Base-by-base conservation (phyloP, 2,888 invertebrate species). In the Cerceris rybyensis region DNA sequence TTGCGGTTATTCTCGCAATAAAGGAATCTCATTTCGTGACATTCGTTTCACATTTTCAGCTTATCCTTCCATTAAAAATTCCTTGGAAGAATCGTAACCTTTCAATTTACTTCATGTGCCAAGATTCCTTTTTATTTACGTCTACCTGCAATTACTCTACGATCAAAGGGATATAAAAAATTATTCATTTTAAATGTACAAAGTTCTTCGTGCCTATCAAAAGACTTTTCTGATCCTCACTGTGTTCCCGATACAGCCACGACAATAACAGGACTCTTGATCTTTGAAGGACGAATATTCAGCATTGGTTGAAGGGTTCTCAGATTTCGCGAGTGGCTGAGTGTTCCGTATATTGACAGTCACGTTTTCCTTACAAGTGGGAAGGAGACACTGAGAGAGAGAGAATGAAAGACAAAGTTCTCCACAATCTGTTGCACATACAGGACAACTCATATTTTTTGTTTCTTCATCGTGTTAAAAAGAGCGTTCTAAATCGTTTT, bases 321-420 rank as follows among this genome's bases (percentile, higher is more conserved):
- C 70, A 59, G 77, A 75, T 78, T 70, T 67, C 75, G 75, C 77
- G 41, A 78, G 63, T 67, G 70, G 63, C 59, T 58, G 70, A 67
- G 59, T 64, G 63, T 75, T 75, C 59, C 63, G 66, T 59, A 17
- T 78, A 75, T 75, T 64, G 78, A 76, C 71, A 78, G 76, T 76
- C 66, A 64, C 67, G 71, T 76, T 78, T 76, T 55, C 57, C 16
- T 13, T 13, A 17, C 63, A 46, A n/a, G 17, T 39, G 52, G 41
- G 9, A 46, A 8, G 46, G 46, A 11, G 11, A 46, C 11, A 46
- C 9, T 8, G 46, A 11, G 11, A 50, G 50, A n/a, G 43, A 49
- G 73, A 28, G 28, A 28, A 28, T 28, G 28, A 28, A 28, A 28
- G 28, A 28, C 4, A 28, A 28, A 28, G 28, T 28, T 28, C 28